Evolutionary conservation across 2,113 vertebrate species (phyloP).

Genomic region (Tupaia tana): DNA sequence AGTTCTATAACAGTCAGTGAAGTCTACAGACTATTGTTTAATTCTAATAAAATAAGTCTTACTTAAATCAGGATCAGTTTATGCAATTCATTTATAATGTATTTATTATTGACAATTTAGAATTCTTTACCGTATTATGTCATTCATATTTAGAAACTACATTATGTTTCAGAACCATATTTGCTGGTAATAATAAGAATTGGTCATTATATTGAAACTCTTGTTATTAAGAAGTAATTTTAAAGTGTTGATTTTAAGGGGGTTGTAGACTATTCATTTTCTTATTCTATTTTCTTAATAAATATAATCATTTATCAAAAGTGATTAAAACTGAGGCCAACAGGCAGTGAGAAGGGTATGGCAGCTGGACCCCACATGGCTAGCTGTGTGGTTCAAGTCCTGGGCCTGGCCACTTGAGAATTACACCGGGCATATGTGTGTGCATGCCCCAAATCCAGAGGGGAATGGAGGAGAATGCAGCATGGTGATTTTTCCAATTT

Average conservation of each 20-base stretch:
- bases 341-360: no score
- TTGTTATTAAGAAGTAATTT: constrained; percentile 37
- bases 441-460: no score
- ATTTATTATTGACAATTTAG: background rate
- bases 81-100: background rate
- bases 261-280: constrained; percentile 12
- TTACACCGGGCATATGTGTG: no score
- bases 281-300: constrained; percentile 39
- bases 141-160: background rate
- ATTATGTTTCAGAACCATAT: constrained; percentile 31
- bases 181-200: constrained; percentile 34
- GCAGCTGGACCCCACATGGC: no score
- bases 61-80: background rate
- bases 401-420: no score
- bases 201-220: constrained; percentile 26
- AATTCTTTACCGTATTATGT: background rate
- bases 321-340: background rate
- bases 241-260: constrained; percentile 41
- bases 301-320: constrained; percentile 42
- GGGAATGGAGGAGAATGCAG: no score
- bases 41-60: background rate
- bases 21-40: background rate
- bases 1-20: background rate
- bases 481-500: no score
- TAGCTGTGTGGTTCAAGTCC: no score